Evolutionary conservation across 1,140 invertebrate genomes (phyloP), one percentile per base, ranked within the genome.

Genomic region (Drosophila chauvacae): DNA sequence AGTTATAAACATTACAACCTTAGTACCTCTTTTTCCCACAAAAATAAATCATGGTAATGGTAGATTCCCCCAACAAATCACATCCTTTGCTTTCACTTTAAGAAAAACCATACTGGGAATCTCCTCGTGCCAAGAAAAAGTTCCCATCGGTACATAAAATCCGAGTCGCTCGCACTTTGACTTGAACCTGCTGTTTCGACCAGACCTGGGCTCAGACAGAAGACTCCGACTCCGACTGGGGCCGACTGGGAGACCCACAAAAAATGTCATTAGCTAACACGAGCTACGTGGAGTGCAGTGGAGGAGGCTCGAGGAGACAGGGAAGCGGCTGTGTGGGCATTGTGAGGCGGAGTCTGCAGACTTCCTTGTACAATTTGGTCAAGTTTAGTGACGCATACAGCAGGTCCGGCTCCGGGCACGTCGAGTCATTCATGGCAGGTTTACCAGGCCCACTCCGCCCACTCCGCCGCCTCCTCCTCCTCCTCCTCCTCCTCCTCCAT

Each of bases 321-420:
- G 30, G 23, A 30, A 47, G 57, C 16, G 28, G 41, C n/a, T 33
- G n/a, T 23, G n/a, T 13, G 30, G 47, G 57, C n/a, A 35, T 41
- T 30, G 14, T 37, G 61, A 45, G 73, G 57, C 41, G 77, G 79
- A 71, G 80, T 59, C 58, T 64, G 61, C 56, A 72, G 61, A 72
- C 66, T 87, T 87, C 84, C 84, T 90, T 84, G 85, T 87, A 71
- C 74, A 81, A 84, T 87, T 88, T 88, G 84, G 85, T 87, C 84
- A 90, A 90, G 85, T 87, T 84, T 88, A 90, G 85, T 88, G 81
- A 90, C 81, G 85, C 85, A 85, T 64, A 66, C 77, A 90, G 76
- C 77, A 90, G 76, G 84, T 87, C 80, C 85, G 84, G 84, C 77
- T 88, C 62, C 65, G 76, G 77, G 77, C 80, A 28, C 18, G 45